Evolutionary conservation across 2,113 vertebrate genomes (phyloP).

Genomic region (Bubo scandiacus): DNA sequence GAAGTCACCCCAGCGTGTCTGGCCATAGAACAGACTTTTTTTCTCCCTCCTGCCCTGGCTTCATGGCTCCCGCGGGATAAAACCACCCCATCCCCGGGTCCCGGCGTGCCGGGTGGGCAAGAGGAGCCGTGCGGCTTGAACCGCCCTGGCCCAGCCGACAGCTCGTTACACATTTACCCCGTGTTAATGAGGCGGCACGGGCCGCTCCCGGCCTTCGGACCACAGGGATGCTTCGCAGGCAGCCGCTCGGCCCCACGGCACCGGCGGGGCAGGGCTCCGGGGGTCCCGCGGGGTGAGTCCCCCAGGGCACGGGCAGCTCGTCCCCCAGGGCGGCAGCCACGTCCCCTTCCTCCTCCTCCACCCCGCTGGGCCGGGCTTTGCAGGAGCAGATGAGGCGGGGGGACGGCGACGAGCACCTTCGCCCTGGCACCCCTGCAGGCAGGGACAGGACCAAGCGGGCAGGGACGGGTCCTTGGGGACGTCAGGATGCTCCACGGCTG

Average conservation of each 20-base stretch:
- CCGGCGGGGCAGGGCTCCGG: background rate
- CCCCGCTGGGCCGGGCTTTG: background rate
- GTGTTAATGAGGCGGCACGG: background rate
- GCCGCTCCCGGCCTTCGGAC: background rate
- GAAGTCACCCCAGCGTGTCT: background rate
- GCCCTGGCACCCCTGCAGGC: background rate
- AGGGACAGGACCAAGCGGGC: background rate
- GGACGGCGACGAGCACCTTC: background rate
- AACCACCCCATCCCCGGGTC: background rate
- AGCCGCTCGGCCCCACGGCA: rapidly evolving
- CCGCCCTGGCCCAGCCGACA: background rate
- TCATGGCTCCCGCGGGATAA: rapidly evolving
- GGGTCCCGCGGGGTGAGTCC: background rate
- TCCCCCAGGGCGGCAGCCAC: background rate
- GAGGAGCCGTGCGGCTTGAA: background rate
- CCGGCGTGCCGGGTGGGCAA: background rate
- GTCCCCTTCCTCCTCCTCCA: background rate
- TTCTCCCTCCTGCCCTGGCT: background rate
- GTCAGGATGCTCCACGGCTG: background rate
- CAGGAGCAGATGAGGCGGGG: background rate
- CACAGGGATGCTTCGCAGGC: background rate
- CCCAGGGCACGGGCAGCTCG: background rate
- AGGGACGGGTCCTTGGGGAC: background rate
- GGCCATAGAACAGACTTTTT: background rate
- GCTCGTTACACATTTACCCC: conserved; percentile 32